Evolutionary conservation across 35 echinoderm and acorn worm species (phyloP), one percentile per base, ranked within the genome.

Genomic region (Strongylocentrotus purpuratus): DNA sequence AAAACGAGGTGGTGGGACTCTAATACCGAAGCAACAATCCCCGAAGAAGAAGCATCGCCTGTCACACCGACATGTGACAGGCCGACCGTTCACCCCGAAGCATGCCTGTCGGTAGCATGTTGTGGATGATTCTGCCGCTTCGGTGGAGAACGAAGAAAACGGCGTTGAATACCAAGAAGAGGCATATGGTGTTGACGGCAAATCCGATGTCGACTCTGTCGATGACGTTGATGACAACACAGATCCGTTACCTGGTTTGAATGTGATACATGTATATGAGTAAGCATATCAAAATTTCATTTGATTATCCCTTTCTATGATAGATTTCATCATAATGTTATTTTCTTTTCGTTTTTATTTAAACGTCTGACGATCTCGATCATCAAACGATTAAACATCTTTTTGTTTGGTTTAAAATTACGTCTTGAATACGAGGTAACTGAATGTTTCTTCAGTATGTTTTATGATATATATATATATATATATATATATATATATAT

Each of bases 11-110:
- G 32, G 32, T 33, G 12, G 20, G 14, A 33, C n/a, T 15, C 87
- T 33, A 10, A 89, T 89, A 46, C 45, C 87, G 87, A 18, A 89
- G 45, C 87, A 89, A 41, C 87, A 89, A 46, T 89, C 87, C 4
- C 87, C 87, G 33, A 89, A 46, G 45, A 13, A 41, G 33, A 41
- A 33, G 33, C 87, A 89, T 12, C 32, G 87, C 32, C 7, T 14
- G 45, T 89, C 87, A 89, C 87, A 89, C 18, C 87, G 87, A 89
- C 87, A 89, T 20, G 31, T 10, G 31, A 46, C 45, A 41, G 87
- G 87, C 25, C 87, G 9, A 89, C 65, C 65, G 7, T 89, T 32
- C 33, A 33, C 32, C 15, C 13, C 33, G 31, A 3, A 4, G 45
- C 87, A 89, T 18, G 9, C 4, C 0, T 89, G 87, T 31, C 87